A percentile compares a stretch with the other conserved stretches of the same genome.
Conservation (phyloP, 2,888 invertebrate species). For the Alsophila aescularia region DNA sequence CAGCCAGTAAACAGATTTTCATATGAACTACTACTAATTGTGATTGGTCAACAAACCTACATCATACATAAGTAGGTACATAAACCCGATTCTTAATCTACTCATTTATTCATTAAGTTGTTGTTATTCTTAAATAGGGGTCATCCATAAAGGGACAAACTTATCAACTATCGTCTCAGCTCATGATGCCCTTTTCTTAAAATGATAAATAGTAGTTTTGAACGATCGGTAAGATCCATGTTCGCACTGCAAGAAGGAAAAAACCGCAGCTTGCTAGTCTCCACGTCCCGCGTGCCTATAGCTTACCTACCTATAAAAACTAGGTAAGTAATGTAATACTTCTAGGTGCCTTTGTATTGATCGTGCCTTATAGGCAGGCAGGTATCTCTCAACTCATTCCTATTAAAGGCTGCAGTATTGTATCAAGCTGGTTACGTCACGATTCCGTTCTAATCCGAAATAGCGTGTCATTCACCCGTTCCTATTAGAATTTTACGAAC, state of each 20-base stretch:
- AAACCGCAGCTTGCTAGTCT: neutral
- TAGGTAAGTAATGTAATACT: neutral
- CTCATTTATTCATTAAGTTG: too few relatives aligned
- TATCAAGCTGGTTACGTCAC: slow-evolving; percentile 47
- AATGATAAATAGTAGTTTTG: too few relatives aligned
- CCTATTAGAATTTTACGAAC: slow-evolving; percentile 51
- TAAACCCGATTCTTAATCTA: neutral
- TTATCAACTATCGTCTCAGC: too few relatives aligned
- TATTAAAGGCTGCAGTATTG: slow-evolving; percentile 6
- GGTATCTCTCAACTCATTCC: slow-evolving; percentile 7
- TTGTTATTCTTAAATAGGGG: too few relatives aligned
- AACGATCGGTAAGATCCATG: too few relatives aligned
- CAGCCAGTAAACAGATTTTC: slow-evolving; percentile 2
- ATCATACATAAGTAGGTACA: neutral
- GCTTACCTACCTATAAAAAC: neutral
- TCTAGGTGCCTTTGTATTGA: neutral
- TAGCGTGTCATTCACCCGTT: slow-evolving; percentile 63
- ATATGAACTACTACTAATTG: slow-evolving; percentile 1
- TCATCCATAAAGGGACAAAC: too few relatives aligned
- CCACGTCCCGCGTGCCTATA: neutral
- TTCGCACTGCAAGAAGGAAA: too few relatives aligned
- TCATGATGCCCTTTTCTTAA: too few relatives aligned
- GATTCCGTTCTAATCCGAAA: slow-evolving; percentile 57
- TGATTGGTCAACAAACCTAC: slow-evolving; percentile 1
- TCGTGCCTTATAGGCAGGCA: neutral